Evolutionary conservation across 2,888 invertebrate species (phyloP), one percentile per base, ranked within the genome.

Genomic region (Gnatocerus cornutus): DNA sequence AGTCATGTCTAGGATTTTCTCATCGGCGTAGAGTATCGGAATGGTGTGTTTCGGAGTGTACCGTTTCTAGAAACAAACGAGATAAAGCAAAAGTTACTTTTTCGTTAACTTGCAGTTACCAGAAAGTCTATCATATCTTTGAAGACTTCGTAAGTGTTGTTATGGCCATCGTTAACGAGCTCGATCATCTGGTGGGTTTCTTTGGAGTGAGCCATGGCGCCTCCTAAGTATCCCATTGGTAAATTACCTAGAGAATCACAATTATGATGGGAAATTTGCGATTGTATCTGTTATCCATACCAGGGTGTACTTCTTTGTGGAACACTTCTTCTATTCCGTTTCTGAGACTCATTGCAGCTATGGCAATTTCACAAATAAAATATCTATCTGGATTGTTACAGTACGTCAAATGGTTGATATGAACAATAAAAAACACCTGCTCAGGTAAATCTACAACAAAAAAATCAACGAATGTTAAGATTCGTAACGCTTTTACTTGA

Each of bases 151-250:
- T 55, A 14, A 29, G 81, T 70, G 52, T 79, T 86, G 65, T 82
- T 73, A 6, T 71, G 74, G 48, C 80, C 75, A 0, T 84, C 83
- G 12, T 86, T 79, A 0, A 84, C 80, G 2, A 87, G 86, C 16
- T 84, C 70, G 0, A 83, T 84, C 45, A 89, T 78, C 63, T 84
- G 80, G 76, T 89, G 89, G 0, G 87, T 86, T 0, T 78, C 75
- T 0, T 83, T 78, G 0, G 87, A 82, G 68, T 84, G 83, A n/a
- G 84, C 76, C 50, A 81, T 78, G 0, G 88, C 86, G 12, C 84
- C 85, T 69, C 83, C 80, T 1, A 81, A 80, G 72, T 85, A 88
- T 0, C 89, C 89, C 55, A 83, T 59, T 14, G 82, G 83, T 16
- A 86, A 82, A 69, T 70, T 78, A 62, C 75, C 82, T 82, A n/a